Conservation (phyloP, 2,113 vertebrate genomes). For the Chlamydotis undulata region DNA sequence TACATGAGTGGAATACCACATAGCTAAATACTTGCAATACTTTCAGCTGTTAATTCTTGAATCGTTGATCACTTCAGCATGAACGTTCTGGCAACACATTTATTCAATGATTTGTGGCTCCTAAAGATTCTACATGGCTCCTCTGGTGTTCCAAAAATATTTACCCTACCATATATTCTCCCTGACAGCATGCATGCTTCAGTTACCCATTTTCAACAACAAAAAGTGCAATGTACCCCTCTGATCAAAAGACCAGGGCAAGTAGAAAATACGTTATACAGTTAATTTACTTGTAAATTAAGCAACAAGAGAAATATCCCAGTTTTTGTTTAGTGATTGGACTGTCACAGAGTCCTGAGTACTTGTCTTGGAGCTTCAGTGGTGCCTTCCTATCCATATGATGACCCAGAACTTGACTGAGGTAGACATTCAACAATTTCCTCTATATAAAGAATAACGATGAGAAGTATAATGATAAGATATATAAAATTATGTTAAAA, state of each 20-base stretch:
- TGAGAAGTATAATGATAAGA: not conserved
- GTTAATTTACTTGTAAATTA: not conserved
- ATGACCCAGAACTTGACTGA: not conserved
- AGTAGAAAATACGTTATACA: not conserved
- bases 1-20: not conserved
- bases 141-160: not conserved
- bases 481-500: not conserved
- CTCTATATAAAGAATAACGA: not conserved
- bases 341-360: not conserved
- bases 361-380: not conserved
- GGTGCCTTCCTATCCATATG: not conserved
- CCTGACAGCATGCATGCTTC: not conserved
- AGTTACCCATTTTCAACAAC: not conserved
- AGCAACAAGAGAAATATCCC: not conserved
- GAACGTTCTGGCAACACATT: not conserved
- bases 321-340: not conserved
- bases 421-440: not conserved
- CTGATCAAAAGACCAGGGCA: not conserved
- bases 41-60: not conserved
- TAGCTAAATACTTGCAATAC: not conserved
- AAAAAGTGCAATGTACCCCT: not conserved
- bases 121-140: not conserved
- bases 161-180: not conserved
- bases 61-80: not conserved
- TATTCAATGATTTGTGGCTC: not conserved